A percentile compares a stretch with the other conserved stretches of the same genome.
Conservation (phyloP, 2,888 invertebrate species). For the Trypoxylon attenuatum region DNA sequence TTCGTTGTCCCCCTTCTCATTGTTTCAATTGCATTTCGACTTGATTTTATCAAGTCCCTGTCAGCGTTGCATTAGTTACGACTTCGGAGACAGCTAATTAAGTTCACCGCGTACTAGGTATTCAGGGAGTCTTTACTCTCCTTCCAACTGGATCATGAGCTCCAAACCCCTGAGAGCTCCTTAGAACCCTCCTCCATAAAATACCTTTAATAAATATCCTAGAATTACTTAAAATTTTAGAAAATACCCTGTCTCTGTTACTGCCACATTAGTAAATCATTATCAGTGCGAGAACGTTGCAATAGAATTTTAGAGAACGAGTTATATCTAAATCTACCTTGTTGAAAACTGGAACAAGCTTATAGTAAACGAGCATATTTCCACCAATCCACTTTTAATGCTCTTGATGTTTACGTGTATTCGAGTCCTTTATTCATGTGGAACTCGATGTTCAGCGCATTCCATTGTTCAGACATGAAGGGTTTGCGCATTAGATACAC, state of each 20-base stretch:
- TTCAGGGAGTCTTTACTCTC: background rate
- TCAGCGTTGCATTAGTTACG: background rate
- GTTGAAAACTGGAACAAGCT: conserved; percentile 34
- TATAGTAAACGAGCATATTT: conserved; percentile 3
- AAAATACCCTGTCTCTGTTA: no score
- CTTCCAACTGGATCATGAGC: no score
- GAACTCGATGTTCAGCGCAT: background rate
- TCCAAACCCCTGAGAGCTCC: no score
- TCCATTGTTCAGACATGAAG: background rate
- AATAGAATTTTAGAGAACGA: no score
- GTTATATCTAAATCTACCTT: no score
- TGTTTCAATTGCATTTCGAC: background rate
- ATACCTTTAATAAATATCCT: no score
- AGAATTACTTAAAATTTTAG: no score
- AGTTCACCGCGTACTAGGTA: background rate
- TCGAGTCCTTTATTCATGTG: background rate
- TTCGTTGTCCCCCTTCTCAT: background rate
- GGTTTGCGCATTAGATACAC: background rate
- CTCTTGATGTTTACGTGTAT: background rate
- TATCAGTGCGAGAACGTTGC: no score
- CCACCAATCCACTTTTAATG: background rate
- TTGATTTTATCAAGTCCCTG: background rate
- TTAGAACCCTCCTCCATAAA: no score
- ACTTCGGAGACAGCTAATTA: background rate
- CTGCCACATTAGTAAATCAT: no score